phyloP scores from a whole-genome alignment of 2,797 vertebrate genomes.

The Buceros bicornis region DNA sequence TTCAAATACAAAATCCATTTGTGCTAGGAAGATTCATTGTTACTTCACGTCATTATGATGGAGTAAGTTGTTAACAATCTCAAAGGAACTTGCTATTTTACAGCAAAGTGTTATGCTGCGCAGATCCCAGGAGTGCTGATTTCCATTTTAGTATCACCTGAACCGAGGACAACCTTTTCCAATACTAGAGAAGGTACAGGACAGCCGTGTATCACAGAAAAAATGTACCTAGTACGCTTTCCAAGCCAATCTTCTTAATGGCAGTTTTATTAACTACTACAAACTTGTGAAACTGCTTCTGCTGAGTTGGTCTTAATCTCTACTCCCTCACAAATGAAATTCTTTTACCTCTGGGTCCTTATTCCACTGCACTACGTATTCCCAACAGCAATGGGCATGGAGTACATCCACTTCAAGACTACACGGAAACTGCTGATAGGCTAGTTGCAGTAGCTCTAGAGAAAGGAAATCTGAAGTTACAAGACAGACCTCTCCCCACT shows the following conservation, averaged over 20 bases:
- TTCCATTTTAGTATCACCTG: background rate
- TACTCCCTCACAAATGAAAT: background rate
- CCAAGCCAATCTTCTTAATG: background rate
- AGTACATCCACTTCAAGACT: conserved; percentile 92
- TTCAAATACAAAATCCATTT: background rate
- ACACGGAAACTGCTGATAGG: conserved; percentile 91
- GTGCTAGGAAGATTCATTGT: background rate
- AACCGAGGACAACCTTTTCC: background rate
- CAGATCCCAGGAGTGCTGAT: background rate
- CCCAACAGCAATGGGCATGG: conserved; percentile 96
- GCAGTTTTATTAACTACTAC: background rate
- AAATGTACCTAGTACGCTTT: background rate
- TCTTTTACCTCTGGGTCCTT: conserved; percentile 93
- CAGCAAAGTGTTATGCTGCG: background rate
- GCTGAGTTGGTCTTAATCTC: background rate
- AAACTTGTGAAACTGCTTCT: background rate
- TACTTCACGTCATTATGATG: background rate
- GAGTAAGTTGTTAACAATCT: background rate
- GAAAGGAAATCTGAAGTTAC: background rate
- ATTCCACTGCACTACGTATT: conserved; percentile 98
- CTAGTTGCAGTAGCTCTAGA: conserved; percentile 86
- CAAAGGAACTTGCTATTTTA: background rate
- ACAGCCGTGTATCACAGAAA: background rate
- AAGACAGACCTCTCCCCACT: background rate
- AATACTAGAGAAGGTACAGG: background rate